These are phyloP conservation scores for Cephalopholis sonnerati DNA, from an alignment of 2,113 vertebrate species.

Conservation along the genomic window DNA sequence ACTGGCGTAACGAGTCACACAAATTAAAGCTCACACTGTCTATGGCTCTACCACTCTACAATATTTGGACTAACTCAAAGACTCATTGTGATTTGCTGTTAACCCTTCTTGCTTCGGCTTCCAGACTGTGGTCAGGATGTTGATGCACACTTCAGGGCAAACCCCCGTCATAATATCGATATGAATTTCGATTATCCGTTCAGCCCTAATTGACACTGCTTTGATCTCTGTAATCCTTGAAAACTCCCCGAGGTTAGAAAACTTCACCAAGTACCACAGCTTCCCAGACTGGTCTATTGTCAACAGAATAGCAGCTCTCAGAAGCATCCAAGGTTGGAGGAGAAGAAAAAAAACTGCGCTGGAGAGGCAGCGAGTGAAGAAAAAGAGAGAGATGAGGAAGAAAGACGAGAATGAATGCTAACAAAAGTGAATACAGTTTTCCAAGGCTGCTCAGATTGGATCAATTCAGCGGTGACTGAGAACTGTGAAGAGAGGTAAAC, in stretches of 20 bases:
- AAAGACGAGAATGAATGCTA: constrained; percentile 46
- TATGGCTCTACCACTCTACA: too few species aligned
- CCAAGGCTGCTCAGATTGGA: constrained; percentile 76
- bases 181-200: not conserved
- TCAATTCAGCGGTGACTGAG: constrained; percentile 62
- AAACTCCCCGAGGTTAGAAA: constrained; percentile 60
- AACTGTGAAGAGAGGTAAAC: constrained; percentile 61
- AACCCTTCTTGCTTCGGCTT: too few species aligned
- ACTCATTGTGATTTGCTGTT: too few species aligned
- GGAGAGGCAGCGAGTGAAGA: constrained; percentile 44
- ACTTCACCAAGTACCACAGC: constrained; percentile 49
- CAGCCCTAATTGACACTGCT: not conserved
- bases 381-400: constrained; percentile 28
- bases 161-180: too few species aligned
- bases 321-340: constrained; percentile 64
- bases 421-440: constrained; percentile 60
- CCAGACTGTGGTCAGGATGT: too few species aligned
- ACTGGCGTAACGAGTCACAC: too few species aligned
- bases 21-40: too few species aligned
- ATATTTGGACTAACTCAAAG: too few species aligned
- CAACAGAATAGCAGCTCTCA: constrained; percentile 39
- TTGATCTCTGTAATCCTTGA: constrained; percentile 62
- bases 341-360: not conserved
- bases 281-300: constrained; percentile 54
- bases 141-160: too few species aligned